Conservation (phyloP, 2,888 invertebrate genomes). For the Lasioglossum oenotherae region DNA sequence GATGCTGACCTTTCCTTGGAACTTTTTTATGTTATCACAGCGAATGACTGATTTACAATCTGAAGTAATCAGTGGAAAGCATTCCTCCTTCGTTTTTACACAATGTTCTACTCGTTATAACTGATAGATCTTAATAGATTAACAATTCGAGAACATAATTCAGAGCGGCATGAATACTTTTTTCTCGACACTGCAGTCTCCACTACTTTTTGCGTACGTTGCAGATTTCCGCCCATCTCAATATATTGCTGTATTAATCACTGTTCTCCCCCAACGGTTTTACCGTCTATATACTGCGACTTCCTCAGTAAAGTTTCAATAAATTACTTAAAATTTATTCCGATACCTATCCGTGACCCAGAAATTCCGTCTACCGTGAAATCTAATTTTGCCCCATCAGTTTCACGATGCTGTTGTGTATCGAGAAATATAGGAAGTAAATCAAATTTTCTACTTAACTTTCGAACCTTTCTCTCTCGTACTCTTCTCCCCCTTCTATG, state of each 20-base stretch:
- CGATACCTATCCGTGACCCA: conserved; percentile 31
- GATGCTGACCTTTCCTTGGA: background rate
- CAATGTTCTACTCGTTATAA: background rate
- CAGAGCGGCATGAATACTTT: background rate
- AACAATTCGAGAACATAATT: background rate
- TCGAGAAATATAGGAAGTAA: conserved; percentile 33
- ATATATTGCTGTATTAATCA: conserved; percentile 32
- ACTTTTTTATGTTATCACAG: background rate
- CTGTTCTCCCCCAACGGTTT: background rate
- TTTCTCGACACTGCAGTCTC: background rate
- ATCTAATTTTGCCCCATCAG: conserved; percentile 43
- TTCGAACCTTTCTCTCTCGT: background rate
- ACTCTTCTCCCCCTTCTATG: background rate
- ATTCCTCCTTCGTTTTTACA: background rate
- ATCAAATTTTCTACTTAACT: conserved; percentile 44
- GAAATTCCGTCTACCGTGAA: conserved; percentile 49
- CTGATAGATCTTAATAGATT: background rate
- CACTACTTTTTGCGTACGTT: background rate
- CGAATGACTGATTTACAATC: conserved; percentile 1
- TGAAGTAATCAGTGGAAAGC: background rate
- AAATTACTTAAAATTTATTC: conserved; percentile 51
- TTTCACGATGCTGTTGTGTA: conserved; percentile 24
- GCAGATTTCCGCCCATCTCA: conserved; percentile 18
- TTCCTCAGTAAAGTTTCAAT: conserved; percentile 34
- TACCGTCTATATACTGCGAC: background rate